Conservation (phyloP, 2,888 invertebrate species). For the Didymodactylos carnosus region DNA sequence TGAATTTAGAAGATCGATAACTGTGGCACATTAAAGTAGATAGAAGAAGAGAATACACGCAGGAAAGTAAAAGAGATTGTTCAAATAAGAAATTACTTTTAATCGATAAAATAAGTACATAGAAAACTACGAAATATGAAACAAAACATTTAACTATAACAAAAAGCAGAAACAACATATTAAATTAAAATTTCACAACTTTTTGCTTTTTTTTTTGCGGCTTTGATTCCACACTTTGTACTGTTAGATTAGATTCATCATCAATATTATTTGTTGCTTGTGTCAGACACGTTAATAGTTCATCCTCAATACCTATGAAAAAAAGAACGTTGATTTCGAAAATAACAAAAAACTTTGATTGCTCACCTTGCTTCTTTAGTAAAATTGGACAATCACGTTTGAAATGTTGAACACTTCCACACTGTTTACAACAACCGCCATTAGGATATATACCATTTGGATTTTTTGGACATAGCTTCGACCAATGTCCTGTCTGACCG, state of each 20-base stretch:
- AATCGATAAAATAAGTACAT: too few relatives aligned
- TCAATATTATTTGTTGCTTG: neutral
- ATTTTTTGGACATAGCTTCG: slow-evolving; percentile 68
- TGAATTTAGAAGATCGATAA: too few relatives aligned
- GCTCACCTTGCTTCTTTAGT: slow-evolving; percentile 22
- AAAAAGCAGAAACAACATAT: neutral
- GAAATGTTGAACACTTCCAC: slow-evolving; percentile 65
- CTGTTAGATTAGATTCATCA: neutral
- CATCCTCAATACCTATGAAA: neutral
- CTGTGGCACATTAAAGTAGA: too few relatives aligned
- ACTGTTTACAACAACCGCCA: slow-evolving; percentile 51
- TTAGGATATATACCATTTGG: slow-evolving; percentile 64
- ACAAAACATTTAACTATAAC: too few relatives aligned
- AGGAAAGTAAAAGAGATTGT: too few relatives aligned
- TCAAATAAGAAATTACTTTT: too few relatives aligned
- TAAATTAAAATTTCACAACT: neutral
- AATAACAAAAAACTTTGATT: neutral
- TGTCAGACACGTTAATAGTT: neutral
- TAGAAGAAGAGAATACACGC: too few relatives aligned
- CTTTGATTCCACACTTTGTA: too few relatives aligned
- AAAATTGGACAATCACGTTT: slow-evolving; percentile 60
- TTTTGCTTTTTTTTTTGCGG: neutral
- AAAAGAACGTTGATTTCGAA: neutral
- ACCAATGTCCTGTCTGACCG: slow-evolving; percentile 63
- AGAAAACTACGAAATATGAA: too few relatives aligned